phyloP scores from a whole-genome alignment of 2,888 invertebrate species.

The Scotopteryx bipunctaria region DNA sequence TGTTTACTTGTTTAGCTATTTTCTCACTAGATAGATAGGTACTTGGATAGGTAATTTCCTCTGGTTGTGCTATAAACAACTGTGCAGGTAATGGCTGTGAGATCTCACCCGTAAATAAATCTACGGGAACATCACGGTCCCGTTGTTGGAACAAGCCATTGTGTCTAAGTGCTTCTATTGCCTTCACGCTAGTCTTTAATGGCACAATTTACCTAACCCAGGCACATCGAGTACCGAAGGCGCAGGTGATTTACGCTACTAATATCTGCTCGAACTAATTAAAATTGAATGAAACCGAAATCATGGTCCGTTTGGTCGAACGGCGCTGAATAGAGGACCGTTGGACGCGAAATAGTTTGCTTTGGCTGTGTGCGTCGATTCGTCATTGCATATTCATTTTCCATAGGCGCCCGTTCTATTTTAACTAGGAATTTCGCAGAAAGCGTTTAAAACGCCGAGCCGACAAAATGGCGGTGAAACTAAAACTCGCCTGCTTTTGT shows the following conservation, averaged over 20 bases:
- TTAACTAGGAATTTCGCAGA: constrained; percentile 59
- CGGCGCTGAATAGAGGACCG: constrained; percentile 23
- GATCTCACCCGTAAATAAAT: constrained; percentile 31
- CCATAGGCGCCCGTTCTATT: constrained; percentile 62
- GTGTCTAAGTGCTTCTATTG: constrained; percentile 37
- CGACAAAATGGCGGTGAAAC: constrained; percentile 65
- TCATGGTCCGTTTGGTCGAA: constrained; percentile 37
- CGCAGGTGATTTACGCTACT: constrained; percentile 44
- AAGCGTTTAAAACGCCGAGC: constrained; percentile 67
- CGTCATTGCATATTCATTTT: constrained; percentile 74
- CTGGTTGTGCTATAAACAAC: constrained; percentile 17
- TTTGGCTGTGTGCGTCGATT: constrained; percentile 45
- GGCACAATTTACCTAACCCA: constrained; percentile 37
- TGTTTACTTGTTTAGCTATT: background rate
- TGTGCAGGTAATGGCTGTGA: constrained; percentile 16
- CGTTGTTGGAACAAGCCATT: constrained; percentile 34
- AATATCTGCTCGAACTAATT: constrained; percentile 33
- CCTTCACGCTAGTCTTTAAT: constrained; percentile 37
- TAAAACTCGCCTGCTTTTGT: constrained; percentile 73
- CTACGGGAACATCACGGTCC: constrained; percentile 28
- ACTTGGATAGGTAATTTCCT: constrained; percentile 10
- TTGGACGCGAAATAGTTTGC: constrained; percentile 4
- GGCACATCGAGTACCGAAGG: constrained; percentile 28
- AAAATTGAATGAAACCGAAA: constrained; percentile 29
- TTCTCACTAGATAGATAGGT: background rate